These are phyloP conservation scores for Corythucha ciliata DNA, from an alignment of 2,888 invertebrate species.

Conservation along the genomic window DNA sequence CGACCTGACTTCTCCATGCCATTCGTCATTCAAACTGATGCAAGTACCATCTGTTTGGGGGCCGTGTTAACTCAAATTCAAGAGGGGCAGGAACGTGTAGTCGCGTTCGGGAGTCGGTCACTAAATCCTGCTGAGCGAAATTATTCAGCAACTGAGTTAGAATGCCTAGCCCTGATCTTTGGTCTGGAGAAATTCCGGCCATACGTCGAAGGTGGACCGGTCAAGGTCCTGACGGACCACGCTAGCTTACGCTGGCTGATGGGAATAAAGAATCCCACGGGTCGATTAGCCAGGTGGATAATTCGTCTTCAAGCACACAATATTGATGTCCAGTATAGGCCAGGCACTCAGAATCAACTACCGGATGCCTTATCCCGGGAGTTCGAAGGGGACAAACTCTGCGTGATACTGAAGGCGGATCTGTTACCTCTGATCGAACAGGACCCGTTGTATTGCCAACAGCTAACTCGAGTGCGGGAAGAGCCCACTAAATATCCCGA, in stretches of 20 bases:
- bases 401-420: conserved; percentile 1
- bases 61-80: conserved; percentile 15
- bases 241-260: conserved; percentile 32
- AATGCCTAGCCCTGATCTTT: conserved; percentile 34
- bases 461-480: too few species aligned
- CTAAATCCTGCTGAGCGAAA: conserved; percentile 27
- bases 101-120: conserved; percentile 13
- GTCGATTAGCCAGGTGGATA: conserved; percentile 33
- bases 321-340: conserved; percentile 24
- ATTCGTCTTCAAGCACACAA: conserved; percentile 29
- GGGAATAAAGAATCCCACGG: conserved; percentile 31
- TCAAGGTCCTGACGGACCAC: conserved; percentile 36
- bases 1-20: conserved; percentile 17
- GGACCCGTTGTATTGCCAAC: too few species aligned
- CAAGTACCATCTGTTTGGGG: conserved; percentile 11
- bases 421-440: background rate
- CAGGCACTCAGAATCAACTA: conserved; percentile 1
- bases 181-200: conserved; percentile 30
- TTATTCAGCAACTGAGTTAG: conserved; percentile 32
- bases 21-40: conserved; percentile 24
- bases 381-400: too few species aligned
- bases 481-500: too few species aligned
- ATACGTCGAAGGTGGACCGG: conserved; percentile 34
- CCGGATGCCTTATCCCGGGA: background rate
- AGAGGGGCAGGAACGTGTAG: conserved; percentile 11